Base-by-base conservation (phyloP, 2,888 invertebrate genomes). In the Rutpela maculata region DNA sequence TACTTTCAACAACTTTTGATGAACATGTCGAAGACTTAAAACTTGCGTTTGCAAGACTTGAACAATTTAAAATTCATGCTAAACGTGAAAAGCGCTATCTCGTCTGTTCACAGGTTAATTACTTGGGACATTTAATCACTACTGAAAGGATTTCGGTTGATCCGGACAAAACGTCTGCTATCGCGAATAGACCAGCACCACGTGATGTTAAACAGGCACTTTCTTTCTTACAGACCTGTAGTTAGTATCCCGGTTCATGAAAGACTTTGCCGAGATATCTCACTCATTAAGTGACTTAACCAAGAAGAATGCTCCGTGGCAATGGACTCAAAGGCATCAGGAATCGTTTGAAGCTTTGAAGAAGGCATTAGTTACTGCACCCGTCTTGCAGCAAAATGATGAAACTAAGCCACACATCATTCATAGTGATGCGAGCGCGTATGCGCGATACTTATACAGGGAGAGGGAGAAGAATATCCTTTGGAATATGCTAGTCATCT, bases 391-490 rank as follows among this genome's bases (percentile, higher is more conserved):
- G n/a, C n/a, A n/a, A n/a, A n/a, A n/a, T n/a, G n/a, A n/a, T n/a
- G n/a, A n/a, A n/a, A n/a, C n/a, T n/a, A n/a, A n/a, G n/a, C n/a
- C n/a, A n/a, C n/a, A n/a, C n/a, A n/a, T n/a, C n/a, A n/a, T n/a
- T n/a, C n/a, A n/a, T n/a, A n/a, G 74, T 17, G 15, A 78, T 69
- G 70, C 17, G 35, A 59, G 82, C 3, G 85, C 86, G 1, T 86
- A 87, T 69, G 81, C 84, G 19, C 83, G 82, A 55, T 55, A 56
- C 5, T 83, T 89, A 0, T 65, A 85, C n/a, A 89, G 89, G 74
- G n/a, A n/a, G n/a, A n/a, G n/a, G n/a, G n/a, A n/a, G n/a, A n/a
- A n/a, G n/a, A n/a, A n/a, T n/a, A n/a, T n/a, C n/a, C n/a, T n/a
- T n/a, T n/a, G n/a, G n/a, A n/a, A n/a, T n/a, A n/a, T n/a, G n/a